A percentile compares a stretch with the other conserved stretches of the same genome.
phyloP scores from a whole-genome alignment of 2,113 vertebrate genomes.

The Ariopsis seemanni region DNA sequence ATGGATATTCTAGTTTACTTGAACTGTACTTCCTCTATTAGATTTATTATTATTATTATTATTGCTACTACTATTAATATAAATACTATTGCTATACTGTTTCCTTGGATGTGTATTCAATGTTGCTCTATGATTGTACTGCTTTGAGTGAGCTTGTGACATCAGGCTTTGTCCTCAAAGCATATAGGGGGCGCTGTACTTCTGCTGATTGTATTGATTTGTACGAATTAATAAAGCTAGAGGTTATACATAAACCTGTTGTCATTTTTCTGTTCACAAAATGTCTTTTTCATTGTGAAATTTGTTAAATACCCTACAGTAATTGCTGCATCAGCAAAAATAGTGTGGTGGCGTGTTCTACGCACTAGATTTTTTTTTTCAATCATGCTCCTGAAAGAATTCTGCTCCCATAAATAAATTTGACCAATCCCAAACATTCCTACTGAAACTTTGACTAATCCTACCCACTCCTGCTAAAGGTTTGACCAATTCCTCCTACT shows the following conservation, averaged over 20 bases:
- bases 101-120: slow-evolving; percentile 48
- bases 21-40: slow-evolving; percentile 15
- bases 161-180: slow-evolving; percentile 50
- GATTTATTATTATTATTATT: slow-evolving; percentile 33
- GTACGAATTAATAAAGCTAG: slow-evolving; percentile 83
- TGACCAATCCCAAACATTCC: neutral
- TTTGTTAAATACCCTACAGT: neutral
- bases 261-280: neutral
- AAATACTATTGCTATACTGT: slow-evolving; percentile 25
- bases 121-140: slow-evolving; percentile 50
- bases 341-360: neutral
- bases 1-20: slow-evolving; percentile 17
- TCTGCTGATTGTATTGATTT: slow-evolving; percentile 68
- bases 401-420: neutral
- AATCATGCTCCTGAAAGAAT: neutral
- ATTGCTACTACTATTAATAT: slow-evolving; percentile 25
- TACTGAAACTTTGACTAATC: neutral
- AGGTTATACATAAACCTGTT: slow-evolving; percentile 57
- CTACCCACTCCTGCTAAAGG: too few relatives aligned
- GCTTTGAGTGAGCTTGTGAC: slow-evolving; percentile 53
- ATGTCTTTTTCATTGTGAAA: neutral
- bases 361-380: neutral
- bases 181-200: slow-evolving; percentile 43
- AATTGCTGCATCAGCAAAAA: neutral
- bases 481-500: neutral